phyloP scores from a whole-genome alignment of 2,797 vertebrate genomes.

The Catostomus latipinnis region DNA sequence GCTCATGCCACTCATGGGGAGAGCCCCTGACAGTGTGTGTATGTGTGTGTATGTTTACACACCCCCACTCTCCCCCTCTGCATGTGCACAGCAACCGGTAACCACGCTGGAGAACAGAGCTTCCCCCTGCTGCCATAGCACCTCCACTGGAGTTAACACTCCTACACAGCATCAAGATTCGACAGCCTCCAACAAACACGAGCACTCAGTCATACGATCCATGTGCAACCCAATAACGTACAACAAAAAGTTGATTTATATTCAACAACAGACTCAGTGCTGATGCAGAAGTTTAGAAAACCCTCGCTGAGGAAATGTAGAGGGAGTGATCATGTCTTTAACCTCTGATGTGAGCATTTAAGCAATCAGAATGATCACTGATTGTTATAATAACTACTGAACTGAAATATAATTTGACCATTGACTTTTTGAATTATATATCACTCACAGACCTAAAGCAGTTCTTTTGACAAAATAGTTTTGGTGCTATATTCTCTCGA shows the following conservation, averaged over 20 bases:
- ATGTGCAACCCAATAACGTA: slow-evolving; percentile 15
- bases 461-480: slow-evolving; percentile 51
- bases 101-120: slow-evolving; percentile 60
- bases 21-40: slow-evolving; percentile 90
- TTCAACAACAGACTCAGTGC: slow-evolving; percentile 27
- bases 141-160: slow-evolving; percentile 57
- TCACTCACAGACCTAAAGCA: slow-evolving; percentile 35
- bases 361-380: neutral
- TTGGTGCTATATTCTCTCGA: slow-evolving; percentile 37
- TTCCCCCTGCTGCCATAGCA: slow-evolving; percentile 58
- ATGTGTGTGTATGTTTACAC: slow-evolving; percentile 76
- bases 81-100: slow-evolving; percentile 62
- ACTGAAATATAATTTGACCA: slow-evolving; percentile 49
- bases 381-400: slow-evolving; percentile 38
- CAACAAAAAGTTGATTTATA: slow-evolving; percentile 52
- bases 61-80: slow-evolving; percentile 41
- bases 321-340: slow-evolving; percentile 10
- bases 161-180: slow-evolving; percentile 49
- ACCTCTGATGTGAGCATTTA: slow-evolving; percentile 38
- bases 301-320: slow-evolving; percentile 1
- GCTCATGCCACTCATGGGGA: slow-evolving; percentile 91
- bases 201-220: slow-evolving; percentile 46
- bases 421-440: slow-evolving; percentile 29
- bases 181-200: slow-evolving; percentile 51
- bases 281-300: slow-evolving; percentile 39